phyloP scores from a whole-genome alignment of 2,888 invertebrate genomes.

The Brachylomia viminalis region DNA sequence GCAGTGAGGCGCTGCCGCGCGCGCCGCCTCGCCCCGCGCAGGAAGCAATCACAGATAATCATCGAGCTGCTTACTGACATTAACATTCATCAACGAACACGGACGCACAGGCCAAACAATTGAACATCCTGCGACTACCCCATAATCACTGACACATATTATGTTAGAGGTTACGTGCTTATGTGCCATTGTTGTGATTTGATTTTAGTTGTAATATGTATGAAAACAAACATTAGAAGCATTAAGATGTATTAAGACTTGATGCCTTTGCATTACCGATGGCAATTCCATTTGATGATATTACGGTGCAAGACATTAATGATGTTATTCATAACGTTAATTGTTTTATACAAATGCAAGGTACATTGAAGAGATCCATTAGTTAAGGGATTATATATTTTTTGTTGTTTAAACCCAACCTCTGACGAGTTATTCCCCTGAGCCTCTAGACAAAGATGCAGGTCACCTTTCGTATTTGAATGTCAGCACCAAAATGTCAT shows the following conservation, averaged over 20 bases:
- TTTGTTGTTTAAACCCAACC: constrained; percentile 38
- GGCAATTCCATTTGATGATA: constrained; percentile 30
- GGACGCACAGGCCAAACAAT: constrained; percentile 62
- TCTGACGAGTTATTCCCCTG: constrained; percentile 14
- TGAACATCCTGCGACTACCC: constrained; percentile 64
- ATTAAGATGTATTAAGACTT: constrained; percentile 31
- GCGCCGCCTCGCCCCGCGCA: constrained; percentile 60
- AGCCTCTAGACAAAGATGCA: constrained; percentile 33
- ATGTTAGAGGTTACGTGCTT: constrained; percentile 43
- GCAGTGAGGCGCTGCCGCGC: constrained; percentile 56
- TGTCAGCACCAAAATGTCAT: constrained; percentile 38
- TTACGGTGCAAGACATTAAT: constrained; percentile 29
- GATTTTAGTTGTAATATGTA: constrained; percentile 26
- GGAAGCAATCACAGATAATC: constrained; percentile 78
- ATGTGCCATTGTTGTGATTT: constrained; percentile 34
- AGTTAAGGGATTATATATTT: constrained; percentile 45
- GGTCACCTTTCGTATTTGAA: constrained; percentile 46
- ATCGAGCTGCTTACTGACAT: constrained; percentile 73
- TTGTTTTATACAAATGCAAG: constrained; percentile 28
- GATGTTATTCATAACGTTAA: constrained; percentile 39
- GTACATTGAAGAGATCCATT: constrained; percentile 27
- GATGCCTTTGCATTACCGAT: constrained; percentile 15
- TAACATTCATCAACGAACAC: constrained; percentile 70
- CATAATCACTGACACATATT: constrained; percentile 52
- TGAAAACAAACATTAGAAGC: constrained; percentile 7